Evolutionary conservation across 1,140 invertebrate genomes (phyloP), one percentile per base, ranked within the genome.

Genomic region (Colletes gigas): DNA sequence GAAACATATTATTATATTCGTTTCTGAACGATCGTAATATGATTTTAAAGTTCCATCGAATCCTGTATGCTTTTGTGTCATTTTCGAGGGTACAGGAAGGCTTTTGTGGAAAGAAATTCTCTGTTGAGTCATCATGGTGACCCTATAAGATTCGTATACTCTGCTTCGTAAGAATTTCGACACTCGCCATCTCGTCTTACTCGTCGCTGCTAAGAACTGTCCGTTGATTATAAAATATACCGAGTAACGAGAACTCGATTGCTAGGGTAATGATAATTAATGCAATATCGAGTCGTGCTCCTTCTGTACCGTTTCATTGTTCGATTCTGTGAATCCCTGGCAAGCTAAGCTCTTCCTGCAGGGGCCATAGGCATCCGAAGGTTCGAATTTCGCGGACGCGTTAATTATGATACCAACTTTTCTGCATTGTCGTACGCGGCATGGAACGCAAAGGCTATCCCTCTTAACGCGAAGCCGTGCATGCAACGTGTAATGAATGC

Each of bases 371-470:
- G 83, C 21, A 73, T 82, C 82, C 59, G 62, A 63, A 69, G 79
- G 21, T 55, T 89, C 84, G 72, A 86, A 86, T 88, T 89, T 89
- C 86, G 79, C 86, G 84, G 72, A 88, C 87, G 52, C 79, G 54
- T 82, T 67, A 72, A 68, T 69, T 78, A 55, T 60, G 47, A 14
- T 30, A n/a, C 12, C 67, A 30, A 57, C 21, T 59, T 79, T 47
- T 69, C 69, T 50, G 66, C 70, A 44, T 63, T 17, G 41, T 39
- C 9, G 14, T 39, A 21, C 15, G 21, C 17, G 50, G 63, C 50
- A 19, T 47, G 47, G 59, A 54, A 85, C 30, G 71, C 68, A 44
- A 77, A 68, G 72, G 83, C 70, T 71, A 39, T 14, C 30, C 9
- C 15, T 30, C 17, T 21, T 17, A 54, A 67, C 65, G 47, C 41